These are phyloP conservation scores for Myrmecobius fasciatus DNA, from an alignment of 2,113 vertebrate species.

Conservation along the genomic window DNA sequence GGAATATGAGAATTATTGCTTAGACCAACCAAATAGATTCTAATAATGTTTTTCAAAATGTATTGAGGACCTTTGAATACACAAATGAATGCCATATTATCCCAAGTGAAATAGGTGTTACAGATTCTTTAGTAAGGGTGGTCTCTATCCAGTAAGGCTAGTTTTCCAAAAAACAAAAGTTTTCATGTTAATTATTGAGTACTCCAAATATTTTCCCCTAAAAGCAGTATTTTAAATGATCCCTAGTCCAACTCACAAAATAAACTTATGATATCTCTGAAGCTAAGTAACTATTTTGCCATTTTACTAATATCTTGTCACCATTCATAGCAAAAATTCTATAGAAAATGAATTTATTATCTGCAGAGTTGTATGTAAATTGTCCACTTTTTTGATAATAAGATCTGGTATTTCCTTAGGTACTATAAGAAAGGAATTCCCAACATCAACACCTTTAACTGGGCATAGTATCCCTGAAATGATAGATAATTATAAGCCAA, in stretches of 20 bases:
- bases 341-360: neutral
- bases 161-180: neutral
- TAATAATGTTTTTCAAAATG: conserved; percentile 7
- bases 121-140: neutral
- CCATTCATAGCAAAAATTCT: neutral
- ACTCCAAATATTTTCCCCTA: conserved; percentile 2
- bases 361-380: neutral
- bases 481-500: neutral
- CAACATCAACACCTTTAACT: neutral
- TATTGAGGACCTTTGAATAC: neutral
- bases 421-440: neutral
- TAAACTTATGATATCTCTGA: neutral
- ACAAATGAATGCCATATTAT: conserved; percentile 6
- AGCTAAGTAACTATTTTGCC: neutral
- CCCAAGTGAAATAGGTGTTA: neutral
- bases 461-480: neutral
- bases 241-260: neutral
- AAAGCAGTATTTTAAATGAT: neutral
- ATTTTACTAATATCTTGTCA: neutral
- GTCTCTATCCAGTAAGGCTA: neutral
- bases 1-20: conserved; percentile 14
- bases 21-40: conserved; percentile 29
- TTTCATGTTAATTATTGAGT: conserved; percentile 10
- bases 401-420: neutral
- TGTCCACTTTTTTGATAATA: neutral